Evolutionary conservation across 2,797 vertebrate species (phyloP), one percentile per base, ranked within the genome.

Genomic region (Urocyon cinereoargenteus): DNA sequence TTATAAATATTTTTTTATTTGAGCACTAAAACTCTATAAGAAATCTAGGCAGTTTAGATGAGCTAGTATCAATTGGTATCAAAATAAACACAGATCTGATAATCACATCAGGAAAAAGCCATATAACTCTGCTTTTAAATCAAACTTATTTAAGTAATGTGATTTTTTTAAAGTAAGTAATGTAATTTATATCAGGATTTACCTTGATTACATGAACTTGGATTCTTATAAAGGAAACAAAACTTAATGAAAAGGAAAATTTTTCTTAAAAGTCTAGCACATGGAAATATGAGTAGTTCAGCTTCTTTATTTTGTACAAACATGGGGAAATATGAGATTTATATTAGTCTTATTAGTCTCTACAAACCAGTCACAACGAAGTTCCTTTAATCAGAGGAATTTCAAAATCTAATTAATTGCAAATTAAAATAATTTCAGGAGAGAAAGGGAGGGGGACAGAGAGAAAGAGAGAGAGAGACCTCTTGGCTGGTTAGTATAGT

Each of bases 351-450:
- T 83, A 59, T 70, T 83, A 82, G 78, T 62, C 57, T 94, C 72
- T 86, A 55, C 95, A 94, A 97, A 79, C 45, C 61, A 88, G 66
- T 96, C 95, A 93, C 18, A 96, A 78, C 9, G 40, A 59, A 51
- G 89, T 13, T 57, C 40, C 78, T 95, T 94, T 96, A 91, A 95
- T 79, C 81, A 96, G 66, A 94, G 34, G 59, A 83, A 86, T 66
- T 83, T 92, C 16, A 45, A 95, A 95, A 95, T 86, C 86, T 86
- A 91, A 83, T 96, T 95, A 96, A 81, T 79, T 79, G 11, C 26
- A 14, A 18, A 8, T 59, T 86, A 90, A 82, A 86, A 55, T 94
- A 68, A 70, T 18, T 45, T 73, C 78, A n/a, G 28, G 31, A 16
- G 24, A n/a, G 16, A 24, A 11, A 59, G 14, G 26, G 3, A 24